Base-by-base conservation (phyloP, 2,113 vertebrate species). In the Lagenorhynchus albirostris region DNA sequence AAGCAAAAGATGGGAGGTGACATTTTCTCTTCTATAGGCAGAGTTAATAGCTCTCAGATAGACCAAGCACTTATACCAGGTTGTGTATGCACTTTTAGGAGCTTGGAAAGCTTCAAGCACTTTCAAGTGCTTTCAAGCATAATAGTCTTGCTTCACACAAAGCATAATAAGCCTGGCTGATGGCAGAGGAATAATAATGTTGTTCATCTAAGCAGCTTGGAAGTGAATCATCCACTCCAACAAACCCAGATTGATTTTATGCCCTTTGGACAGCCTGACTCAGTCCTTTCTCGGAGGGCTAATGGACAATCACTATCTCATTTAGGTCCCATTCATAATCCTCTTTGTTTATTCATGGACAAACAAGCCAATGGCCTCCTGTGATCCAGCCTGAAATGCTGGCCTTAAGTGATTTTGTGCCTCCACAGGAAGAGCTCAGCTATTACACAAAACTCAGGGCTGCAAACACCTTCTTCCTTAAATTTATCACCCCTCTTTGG, bases 101-200 rank as follows among this genome's bases (percentile, higher is more conserved):
- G 85, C 80, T 93, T 95, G 68, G 85, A 97, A 96, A 97, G 94
- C 81, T 96, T 95, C 33, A 94, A 96, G 82, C 26, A 95, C 82
- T 95, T 97, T 97, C 85, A 97, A 98, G 95, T 95, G 68, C 71
- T 89, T 98, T 96, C 89, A 95, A 95, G 92, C 82, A 92, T 85
- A 80, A 97, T 96, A 80, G 68, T 58, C 63, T 67, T 94, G 88
- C 83, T 85, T 96, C 91, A 97, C 80, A 95, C 89, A 96, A 94
- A 97, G 82, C 20, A 80, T 83, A 97, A 85, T 93, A 96, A 89
- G 44, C 93, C 90, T 89, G 71, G 83, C 53, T 7, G 13, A 97
- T 94, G 50, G 58, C 53, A 96, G 80, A 97, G 65, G 95, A 98
- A 96, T 95, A 97, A 97, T 94, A 93, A 89, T 91, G 74, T 55